Percentiles rank a stretch among this genome's conserved stretches.
phyloP scores from a whole-genome alignment of 2,888 invertebrate species.

The Trichopria drosophilae region DNA sequence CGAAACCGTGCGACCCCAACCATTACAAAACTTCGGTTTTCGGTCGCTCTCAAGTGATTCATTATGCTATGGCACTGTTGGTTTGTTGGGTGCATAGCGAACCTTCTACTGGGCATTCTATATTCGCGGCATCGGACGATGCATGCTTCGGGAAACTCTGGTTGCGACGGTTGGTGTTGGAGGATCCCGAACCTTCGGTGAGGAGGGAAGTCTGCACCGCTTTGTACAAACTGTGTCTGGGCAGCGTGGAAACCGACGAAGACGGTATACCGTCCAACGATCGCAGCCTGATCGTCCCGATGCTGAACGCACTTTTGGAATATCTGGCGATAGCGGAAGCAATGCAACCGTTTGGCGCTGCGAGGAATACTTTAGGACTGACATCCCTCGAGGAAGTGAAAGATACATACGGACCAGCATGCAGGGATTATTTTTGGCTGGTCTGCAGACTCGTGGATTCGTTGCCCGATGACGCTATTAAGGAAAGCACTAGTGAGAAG shows the following conservation, averaged over 20 bases:
- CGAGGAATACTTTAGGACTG: constrained; percentile 48
- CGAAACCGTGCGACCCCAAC: constrained; percentile 76
- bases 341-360: constrained; percentile 67
- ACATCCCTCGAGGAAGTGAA: constrained; percentile 74
- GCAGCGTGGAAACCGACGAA: constrained; percentile 64
- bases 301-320: constrained; percentile 78
- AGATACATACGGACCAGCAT: constrained; percentile 92
- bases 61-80: constrained; percentile 88
- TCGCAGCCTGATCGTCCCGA: constrained; percentile 69
- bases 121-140: constrained; percentile 76
- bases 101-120: constrained; percentile 72
- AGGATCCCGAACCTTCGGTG: constrained; percentile 90
- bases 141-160: constrained; percentile 72
- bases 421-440: constrained; percentile 93
- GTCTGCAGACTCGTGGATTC: constrained; percentile 86
- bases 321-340: constrained; percentile 83
- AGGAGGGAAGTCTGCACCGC: constrained; percentile 90
- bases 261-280: constrained; percentile 42
- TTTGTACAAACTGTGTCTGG: constrained; percentile 83
- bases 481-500: constrained; percentile 64
- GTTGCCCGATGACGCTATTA: constrained; percentile 76
- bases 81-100: constrained; percentile 93
- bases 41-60: constrained; percentile 86
- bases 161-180: constrained; percentile 81
- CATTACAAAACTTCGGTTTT: constrained; percentile 91